Conservation (phyloP, 2,797 vertebrate genomes). For the Sparidentex hasta region DNA sequence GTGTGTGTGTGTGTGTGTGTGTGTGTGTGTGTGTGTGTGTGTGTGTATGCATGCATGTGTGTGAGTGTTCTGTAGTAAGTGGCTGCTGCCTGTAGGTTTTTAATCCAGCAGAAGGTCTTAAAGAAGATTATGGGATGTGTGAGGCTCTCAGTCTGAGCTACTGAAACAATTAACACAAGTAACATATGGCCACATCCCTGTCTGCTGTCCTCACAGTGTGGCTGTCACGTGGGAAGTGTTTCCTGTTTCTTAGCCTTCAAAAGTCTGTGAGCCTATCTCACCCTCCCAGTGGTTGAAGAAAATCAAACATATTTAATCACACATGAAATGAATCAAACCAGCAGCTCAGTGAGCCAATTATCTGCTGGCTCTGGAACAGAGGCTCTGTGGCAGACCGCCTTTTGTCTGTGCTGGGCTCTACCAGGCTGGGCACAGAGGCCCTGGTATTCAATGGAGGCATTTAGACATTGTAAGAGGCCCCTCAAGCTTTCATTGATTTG, state of each 20-base stretch:
- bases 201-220: neutral
- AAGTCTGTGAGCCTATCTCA: neutral
- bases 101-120: conserved; percentile 51
- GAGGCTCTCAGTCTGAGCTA: conserved; percentile 41
- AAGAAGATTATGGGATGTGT: conserved; percentile 65
- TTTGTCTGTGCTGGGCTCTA: conserved; percentile 21
- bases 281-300: neutral
- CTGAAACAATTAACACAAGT: conserved; percentile 49
- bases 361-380: neutral
- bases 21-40: too few relatives aligned
- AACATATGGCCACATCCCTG: conserved; percentile 49
- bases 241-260: neutral
- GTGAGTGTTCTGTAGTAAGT: conserved; percentile 12
- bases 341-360: conserved; percentile 4
- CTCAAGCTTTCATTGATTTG: conserved; percentile 43
- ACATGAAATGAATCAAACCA: conserved; percentile 1
- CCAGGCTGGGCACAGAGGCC: conserved; percentile 11
- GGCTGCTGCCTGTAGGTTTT: conserved; percentile 20
- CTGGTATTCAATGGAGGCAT: conserved; percentile 32
- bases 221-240: conserved; percentile 11
- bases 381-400: conserved; percentile 3
- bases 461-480: conserved; percentile 37
- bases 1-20: neutral
- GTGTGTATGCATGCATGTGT: conserved; percentile 10
- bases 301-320: neutral